Evolutionary conservation across 2,113 vertebrate genomes (phyloP).

Genomic region (Urocynchramus pylzowi): DNA sequence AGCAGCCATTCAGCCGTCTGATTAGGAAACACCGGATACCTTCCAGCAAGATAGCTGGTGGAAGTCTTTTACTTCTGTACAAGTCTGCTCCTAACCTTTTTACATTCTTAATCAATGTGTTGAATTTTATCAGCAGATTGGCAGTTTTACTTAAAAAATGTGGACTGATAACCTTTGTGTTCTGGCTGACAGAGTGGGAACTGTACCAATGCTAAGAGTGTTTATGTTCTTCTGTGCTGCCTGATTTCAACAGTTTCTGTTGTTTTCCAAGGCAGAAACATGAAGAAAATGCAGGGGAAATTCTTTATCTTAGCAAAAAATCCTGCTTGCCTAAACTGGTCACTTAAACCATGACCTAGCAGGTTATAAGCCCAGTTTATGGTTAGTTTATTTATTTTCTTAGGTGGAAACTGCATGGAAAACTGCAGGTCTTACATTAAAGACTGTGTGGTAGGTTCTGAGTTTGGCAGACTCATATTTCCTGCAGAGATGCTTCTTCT

Average conservation of each 20-base stretch:
- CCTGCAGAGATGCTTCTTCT: neutral
- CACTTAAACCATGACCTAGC: neutral
- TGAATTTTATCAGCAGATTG: conserved; percentile 13
- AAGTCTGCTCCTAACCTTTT: neutral
- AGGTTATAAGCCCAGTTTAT: neutral
- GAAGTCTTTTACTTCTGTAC: neutral
- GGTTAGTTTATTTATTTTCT: neutral
- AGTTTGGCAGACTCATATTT: neutral
- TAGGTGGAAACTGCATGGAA: neutral
- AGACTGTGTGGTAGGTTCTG: neutral
- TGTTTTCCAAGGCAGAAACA: neutral
- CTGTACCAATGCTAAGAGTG: neutral
- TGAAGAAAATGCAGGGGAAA: neutral
- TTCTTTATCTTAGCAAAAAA: neutral
- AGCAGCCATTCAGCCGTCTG: conserved; percentile 32
- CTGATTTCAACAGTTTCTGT: neutral
- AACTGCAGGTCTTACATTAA: neutral
- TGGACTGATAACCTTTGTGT: neutral
- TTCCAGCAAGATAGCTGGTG: conserved; percentile 21
- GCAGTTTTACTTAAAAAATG: neutral
- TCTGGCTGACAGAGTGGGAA: neutral
- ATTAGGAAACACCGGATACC: neutral
- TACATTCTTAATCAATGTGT: neutral
- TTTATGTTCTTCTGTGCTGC: neutral
- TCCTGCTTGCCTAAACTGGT: neutral